These are phyloP conservation scores for Phainopepla nitens DNA, from an alignment of 2,113 vertebrate species.

Conservation along the genomic window DNA sequence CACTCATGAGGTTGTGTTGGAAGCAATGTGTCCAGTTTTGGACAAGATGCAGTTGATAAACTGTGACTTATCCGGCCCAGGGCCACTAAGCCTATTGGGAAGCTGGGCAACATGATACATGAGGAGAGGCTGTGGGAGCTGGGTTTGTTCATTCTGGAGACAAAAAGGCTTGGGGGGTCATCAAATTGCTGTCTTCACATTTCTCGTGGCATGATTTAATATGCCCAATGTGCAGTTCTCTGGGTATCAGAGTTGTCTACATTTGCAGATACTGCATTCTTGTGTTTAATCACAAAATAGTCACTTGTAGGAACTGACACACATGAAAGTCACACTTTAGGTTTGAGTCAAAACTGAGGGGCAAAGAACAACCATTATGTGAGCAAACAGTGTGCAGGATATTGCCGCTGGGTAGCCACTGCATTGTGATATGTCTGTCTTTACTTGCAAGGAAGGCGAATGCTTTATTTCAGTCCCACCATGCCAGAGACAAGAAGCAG, in stretches of 20 bases:
- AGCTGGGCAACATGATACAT: background rate
- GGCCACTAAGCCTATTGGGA: background rate
- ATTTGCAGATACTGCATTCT: background rate
- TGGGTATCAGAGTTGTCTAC: background rate
- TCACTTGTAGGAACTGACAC: background rate
- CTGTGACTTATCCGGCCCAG: background rate
- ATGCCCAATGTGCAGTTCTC: background rate
- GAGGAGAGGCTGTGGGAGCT: background rate
- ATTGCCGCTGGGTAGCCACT: background rate
- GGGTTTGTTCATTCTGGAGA: background rate
- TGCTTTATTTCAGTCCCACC: background rate
- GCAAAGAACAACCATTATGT: background rate
- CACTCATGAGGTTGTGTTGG: background rate
- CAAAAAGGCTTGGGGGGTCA: background rate
- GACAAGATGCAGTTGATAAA: background rate
- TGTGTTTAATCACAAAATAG: background rate
- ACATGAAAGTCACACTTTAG: background rate
- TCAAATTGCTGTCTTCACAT: background rate
- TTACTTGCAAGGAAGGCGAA: background rate
- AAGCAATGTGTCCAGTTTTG: background rate
- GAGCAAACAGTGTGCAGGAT: background rate
- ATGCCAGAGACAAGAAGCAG: background rate
- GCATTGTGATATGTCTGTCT: background rate
- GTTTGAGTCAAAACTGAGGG: background rate
- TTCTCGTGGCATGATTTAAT: background rate